phyloP scores from a whole-genome alignment of 2,888 invertebrate species.

The Horisme vitalbata region DNA sequence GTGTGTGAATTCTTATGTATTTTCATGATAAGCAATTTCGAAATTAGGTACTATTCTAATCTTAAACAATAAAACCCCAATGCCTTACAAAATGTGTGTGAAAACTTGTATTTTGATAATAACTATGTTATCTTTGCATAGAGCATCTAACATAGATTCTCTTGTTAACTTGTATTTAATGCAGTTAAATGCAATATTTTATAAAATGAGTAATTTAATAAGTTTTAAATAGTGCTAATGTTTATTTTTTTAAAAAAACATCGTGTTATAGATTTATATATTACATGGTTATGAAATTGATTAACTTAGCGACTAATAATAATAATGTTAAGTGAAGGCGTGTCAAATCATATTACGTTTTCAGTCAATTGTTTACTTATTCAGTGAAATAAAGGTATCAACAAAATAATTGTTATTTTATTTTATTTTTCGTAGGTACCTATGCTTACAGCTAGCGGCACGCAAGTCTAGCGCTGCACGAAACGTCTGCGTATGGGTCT shows the following conservation, averaged over 20 bases:
- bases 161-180: slow-evolving; percentile 82
- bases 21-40: slow-evolving; percentile 65
- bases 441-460: too few relatives aligned
- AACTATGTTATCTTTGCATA: slow-evolving; percentile 73
- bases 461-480: too few relatives aligned
- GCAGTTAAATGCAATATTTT: slow-evolving; percentile 83
- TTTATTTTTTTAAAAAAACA: slow-evolving; percentile 82
- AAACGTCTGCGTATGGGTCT: too few relatives aligned
- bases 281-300: slow-evolving; percentile 78
- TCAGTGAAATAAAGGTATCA: slow-evolving; percentile 79
- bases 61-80: slow-evolving; percentile 74
- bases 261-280: slow-evolving; percentile 80
- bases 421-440: slow-evolving; percentile 26
- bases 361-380: slow-evolving; percentile 81
- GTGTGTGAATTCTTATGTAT: slow-evolving; percentile 73
- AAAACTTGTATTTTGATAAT: slow-evolving; percentile 79
- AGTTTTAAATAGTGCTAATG: slow-evolving; percentile 81
- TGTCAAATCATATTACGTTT: slow-evolving; percentile 81
- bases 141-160: slow-evolving; percentile 67
- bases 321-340: slow-evolving; percentile 73
- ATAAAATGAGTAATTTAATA: slow-evolving; percentile 80
- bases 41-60: slow-evolving; percentile 47
- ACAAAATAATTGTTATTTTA: slow-evolving; percentile 47
- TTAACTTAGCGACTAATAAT: slow-evolving; percentile 74
- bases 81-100: slow-evolving; percentile 78